phyloP scores from a whole-genome alignment of 2,113 vertebrate genomes.

The Albula glossodonta region DNA sequence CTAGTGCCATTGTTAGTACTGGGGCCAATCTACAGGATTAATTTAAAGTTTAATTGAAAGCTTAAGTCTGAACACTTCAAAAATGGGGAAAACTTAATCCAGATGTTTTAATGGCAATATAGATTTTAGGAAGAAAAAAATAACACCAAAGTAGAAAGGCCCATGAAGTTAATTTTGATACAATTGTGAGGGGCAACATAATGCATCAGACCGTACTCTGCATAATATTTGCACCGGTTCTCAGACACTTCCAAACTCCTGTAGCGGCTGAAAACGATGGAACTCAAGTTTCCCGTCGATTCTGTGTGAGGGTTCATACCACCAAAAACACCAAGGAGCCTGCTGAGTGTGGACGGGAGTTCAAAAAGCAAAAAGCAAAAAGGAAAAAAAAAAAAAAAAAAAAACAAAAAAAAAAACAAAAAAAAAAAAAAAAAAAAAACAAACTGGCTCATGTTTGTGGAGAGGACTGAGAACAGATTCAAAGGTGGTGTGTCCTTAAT shows the following conservation, averaged over 20 bases:
- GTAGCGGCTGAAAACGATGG: neutral
- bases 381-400: neutral
- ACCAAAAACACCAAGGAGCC: too few relatives aligned
- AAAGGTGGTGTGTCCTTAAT: neutral
- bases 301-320: slow-evolving; percentile 1
- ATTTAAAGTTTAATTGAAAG: slow-evolving; percentile 53
- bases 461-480: neutral
- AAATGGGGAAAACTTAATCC: neutral
- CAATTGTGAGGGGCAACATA: slow-evolving; percentile 54
- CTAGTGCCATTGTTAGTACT: slow-evolving; percentile 40
- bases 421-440: neutral
- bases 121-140: slow-evolving; percentile 50
- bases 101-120: neutral
- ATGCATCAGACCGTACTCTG: slow-evolving; percentile 36
- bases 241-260: slow-evolving; percentile 2
- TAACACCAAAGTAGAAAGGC: slow-evolving; percentile 52
- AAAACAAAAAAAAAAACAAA: neutral
- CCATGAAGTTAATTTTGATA: slow-evolving; percentile 54
- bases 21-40: slow-evolving; percentile 39
- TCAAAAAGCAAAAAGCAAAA: too few relatives aligned
- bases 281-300: neutral
- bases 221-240: neutral
- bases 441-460: slow-evolving; percentile 39
- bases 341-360: neutral
- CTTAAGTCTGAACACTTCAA: slow-evolving; percentile 34